phyloP scores from a whole-genome alignment of 2,113 vertebrate genomes.

The Agapornis roseicollis region DNA sequence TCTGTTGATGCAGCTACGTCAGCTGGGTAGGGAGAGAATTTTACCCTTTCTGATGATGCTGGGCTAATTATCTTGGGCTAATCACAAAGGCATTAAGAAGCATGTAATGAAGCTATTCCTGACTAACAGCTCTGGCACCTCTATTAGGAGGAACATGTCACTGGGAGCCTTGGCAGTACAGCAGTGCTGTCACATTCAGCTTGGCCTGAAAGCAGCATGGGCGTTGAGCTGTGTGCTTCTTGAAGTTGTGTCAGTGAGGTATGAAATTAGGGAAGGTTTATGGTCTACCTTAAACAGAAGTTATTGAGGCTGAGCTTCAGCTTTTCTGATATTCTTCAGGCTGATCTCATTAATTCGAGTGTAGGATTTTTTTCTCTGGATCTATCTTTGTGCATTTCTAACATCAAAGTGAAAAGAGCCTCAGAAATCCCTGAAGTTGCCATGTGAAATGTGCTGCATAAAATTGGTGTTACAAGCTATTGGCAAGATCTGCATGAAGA shows the following conservation, averaged over 20 bases:
- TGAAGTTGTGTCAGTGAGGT: not conserved
- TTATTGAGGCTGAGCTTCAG: not conserved
- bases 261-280: not conserved
- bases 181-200: not conserved
- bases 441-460: not conserved
- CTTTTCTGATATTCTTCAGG: not conserved
- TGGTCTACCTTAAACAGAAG: not conserved
- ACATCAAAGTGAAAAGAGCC: not conserved
- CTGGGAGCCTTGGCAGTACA: not conserved
- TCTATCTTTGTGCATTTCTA: not conserved
- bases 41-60: not conserved
- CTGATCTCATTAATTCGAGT: not conserved
- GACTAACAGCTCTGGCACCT: not conserved
- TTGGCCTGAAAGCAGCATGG: not conserved
- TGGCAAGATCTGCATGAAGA: not conserved
- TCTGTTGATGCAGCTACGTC: not conserved
- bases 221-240: not conserved
- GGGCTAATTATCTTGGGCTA: conserved; percentile 7
- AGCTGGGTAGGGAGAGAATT: not conserved
- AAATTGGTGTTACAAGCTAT: not conserved
- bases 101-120: not conserved
- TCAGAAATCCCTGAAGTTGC: not conserved
- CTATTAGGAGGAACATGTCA: not conserved
- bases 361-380: not conserved
- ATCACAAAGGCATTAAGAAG: conserved; percentile 13